Percentiles rank a stretch among this genome's conserved stretches.
Evolutionary conservation across 2,113 vertebrate genomes (phyloP).

Genomic region (Pluvialis apricaria): DNA sequence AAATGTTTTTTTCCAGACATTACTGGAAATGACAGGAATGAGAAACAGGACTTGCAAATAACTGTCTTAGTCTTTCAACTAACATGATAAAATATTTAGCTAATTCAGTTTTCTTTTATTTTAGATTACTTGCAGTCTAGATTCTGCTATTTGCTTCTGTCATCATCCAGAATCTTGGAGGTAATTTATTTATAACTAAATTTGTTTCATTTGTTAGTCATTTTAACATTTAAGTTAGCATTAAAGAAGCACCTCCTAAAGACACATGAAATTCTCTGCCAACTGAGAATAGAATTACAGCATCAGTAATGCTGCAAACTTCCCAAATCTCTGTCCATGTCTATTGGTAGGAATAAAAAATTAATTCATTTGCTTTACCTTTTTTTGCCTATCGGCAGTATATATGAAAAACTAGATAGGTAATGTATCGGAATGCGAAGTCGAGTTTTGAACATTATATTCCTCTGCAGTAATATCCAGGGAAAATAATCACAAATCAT

Average conservation of each 20-base stretch:
- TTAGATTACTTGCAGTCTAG: background rate
- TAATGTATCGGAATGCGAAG: background rate
- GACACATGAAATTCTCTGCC: background rate
- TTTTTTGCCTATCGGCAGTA: background rate
- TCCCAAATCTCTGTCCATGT: background rate
- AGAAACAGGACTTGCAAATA: background rate
- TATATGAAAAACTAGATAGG: background rate
- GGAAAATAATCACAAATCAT: background rate
- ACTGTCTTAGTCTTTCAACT: background rate
- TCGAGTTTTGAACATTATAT: background rate
- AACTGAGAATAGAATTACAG: background rate
- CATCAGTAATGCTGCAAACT: background rate
- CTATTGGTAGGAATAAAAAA: background rate
- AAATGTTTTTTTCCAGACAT: background rate
- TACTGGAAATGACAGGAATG: conserved; percentile 5
- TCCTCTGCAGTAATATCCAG: background rate
- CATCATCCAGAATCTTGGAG: background rate
- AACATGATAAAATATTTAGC: background rate
- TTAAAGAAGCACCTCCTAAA: background rate
- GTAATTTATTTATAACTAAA: background rate
- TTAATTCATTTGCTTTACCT: fast-evolving
- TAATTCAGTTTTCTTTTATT: conserved; percentile 28
- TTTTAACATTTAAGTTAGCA: background rate
- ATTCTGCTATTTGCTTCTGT: background rate
- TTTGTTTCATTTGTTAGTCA: background rate